These are phyloP conservation scores for Neotoxoptera formosana DNA, from an alignment of 1,140 invertebrate species.

Conservation along the genomic window DNA sequence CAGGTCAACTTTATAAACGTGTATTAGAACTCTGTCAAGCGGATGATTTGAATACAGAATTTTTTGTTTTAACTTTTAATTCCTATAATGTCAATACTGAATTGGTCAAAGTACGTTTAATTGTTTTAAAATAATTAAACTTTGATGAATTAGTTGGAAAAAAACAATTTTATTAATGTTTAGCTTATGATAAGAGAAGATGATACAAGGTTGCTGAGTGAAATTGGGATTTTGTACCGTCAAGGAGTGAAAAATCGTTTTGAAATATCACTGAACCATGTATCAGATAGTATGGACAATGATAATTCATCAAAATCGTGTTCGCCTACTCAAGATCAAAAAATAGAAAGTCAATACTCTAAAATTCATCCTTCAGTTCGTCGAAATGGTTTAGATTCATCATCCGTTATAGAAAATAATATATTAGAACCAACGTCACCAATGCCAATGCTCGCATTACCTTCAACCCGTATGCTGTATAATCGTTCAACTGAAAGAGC, in stretches of 20 bases:
- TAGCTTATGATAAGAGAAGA: slow-evolving; percentile 42
- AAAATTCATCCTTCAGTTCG: slow-evolving; percentile 44
- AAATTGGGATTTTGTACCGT: slow-evolving; percentile 26
- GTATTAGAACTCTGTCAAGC: slow-evolving; percentile 38
- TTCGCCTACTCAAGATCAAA: slow-evolving; percentile 43
- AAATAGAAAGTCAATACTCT: slow-evolving; percentile 53
- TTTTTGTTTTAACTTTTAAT: slow-evolving; percentile 45
- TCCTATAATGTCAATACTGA: slow-evolving; percentile 13
- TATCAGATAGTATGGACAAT: neutral
- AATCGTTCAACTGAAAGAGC: slow-evolving; percentile 12
- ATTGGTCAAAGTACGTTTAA: slow-evolving; percentile 24
- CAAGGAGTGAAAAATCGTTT: slow-evolving; percentile 43
- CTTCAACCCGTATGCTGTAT: slow-evolving; percentile 24
- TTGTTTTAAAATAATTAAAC: neutral
- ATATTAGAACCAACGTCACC: neutral
- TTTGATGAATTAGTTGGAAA: neutral
- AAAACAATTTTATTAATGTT: neutral
- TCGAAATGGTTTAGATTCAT: slow-evolving; percentile 39
- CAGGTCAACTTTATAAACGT: slow-evolving; percentile 2
- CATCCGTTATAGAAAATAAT: slow-evolving; percentile 46
- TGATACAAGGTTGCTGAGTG: slow-evolving; percentile 44
- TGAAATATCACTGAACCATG: neutral
- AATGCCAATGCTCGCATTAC: slow-evolving; percentile 48
- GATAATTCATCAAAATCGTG: slow-evolving; percentile 36
- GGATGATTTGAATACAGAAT: slow-evolving; percentile 5